phyloP scores from a whole-genome alignment of 2,888 invertebrate genomes.

The Baronia brevicornis region DNA sequence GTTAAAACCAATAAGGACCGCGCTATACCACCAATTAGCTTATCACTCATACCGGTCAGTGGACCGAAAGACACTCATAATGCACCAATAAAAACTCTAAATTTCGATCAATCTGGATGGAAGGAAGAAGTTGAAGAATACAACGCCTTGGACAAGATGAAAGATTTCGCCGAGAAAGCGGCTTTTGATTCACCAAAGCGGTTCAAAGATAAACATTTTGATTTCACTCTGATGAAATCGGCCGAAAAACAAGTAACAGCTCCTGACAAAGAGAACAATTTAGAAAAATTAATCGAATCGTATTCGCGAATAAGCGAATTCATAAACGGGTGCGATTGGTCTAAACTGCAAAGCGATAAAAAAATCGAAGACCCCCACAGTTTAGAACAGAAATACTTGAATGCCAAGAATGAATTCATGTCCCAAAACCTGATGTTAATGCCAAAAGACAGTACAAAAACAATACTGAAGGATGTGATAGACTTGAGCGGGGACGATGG shows the following conservation, averaged over 20 bases:
- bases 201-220: conserved; percentile 45
- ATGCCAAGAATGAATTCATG: conserved; percentile 71
- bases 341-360: conserved; percentile 45
- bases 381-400: conserved; percentile 61
- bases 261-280: conserved; percentile 50
- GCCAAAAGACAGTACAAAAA: conserved; percentile 52
- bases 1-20: conserved; percentile 48
- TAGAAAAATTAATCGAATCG: conserved; percentile 59
- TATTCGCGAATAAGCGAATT: conserved; percentile 68
- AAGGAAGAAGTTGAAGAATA: conserved; percentile 57
- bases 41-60: conserved; percentile 62
- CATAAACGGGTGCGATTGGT: conserved; percentile 70
- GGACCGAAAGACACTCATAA: conserved; percentile 51
- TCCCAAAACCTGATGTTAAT: conserved; percentile 59
- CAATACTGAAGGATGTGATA: conserved; percentile 54
- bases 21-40: conserved; percentile 63
- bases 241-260: conserved; percentile 37
- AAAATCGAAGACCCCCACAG: conserved; percentile 48
- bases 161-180: conserved; percentile 68
- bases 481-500: conserved; percentile 61
- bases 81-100: conserved; percentile 49
- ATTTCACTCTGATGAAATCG: conserved; percentile 43
- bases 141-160: conserved; percentile 70
- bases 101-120: conserved; percentile 46
- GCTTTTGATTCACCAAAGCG: conserved; percentile 63